Percentiles rank a stretch among this genome's conserved stretches.
phyloP scores from a whole-genome alignment of 2,113 vertebrate species.

The Arizona elegans region DNA sequence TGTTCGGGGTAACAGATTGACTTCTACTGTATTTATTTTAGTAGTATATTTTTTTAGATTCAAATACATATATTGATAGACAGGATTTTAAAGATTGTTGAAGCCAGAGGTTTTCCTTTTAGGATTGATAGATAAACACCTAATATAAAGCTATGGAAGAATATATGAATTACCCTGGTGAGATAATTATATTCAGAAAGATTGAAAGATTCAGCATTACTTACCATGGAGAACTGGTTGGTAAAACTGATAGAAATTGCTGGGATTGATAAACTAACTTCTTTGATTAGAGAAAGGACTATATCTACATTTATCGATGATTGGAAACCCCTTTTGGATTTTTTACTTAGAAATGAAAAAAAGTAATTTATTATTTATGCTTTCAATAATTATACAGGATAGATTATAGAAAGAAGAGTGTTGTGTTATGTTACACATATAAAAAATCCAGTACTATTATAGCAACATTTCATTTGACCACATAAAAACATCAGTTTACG shows the following conservation, averaged over 20 bases:
- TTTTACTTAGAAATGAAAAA: not conserved
- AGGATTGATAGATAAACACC: not conserved
- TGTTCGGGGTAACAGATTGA: not conserved
- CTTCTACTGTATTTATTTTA: not conserved
- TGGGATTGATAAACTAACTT: not conserved
- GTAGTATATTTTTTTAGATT: not conserved
- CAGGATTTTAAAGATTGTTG: not conserved
- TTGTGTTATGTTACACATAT: not conserved
- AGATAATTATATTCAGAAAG: not conserved
- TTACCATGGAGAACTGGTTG: not conserved
- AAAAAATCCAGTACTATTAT: not conserved
- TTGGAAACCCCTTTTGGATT: not conserved
- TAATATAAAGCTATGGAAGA: not conserved
- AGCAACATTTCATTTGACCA: not conserved
- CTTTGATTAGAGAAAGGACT: not conserved
- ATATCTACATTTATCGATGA: not conserved
- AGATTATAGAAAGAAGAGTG: not conserved
- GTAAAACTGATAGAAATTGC: not conserved
- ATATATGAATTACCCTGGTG: not conserved
- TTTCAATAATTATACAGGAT: not conserved
- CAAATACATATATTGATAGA: not conserved
- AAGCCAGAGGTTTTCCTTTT: not conserved
- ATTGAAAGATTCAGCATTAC: not conserved
- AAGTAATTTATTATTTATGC: not conserved
- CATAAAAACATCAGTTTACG: not conserved